phyloP scores from a whole-genome alignment of 37 sponge, comb jelly and placozoan genomes.

The Eunapius fragilis region DNA sequence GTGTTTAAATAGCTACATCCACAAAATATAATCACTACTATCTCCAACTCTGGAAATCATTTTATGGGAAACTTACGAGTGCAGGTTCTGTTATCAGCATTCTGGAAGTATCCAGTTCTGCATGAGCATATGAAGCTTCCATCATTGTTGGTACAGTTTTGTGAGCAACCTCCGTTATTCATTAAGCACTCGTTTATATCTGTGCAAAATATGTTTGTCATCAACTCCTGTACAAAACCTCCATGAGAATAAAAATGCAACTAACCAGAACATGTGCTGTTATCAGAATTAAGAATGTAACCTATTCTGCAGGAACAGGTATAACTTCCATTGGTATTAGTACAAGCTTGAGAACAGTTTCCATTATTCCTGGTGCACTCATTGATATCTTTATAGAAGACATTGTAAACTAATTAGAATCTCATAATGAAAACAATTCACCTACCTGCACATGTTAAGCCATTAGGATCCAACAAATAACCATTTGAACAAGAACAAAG shows the following conservation, averaged over 20 bases:
- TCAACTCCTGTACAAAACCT: too few relatives aligned
- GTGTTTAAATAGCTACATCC: neutral
- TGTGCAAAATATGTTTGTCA: neutral
- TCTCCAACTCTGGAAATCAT: neutral
- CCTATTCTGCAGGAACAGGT: conserved; percentile 19
- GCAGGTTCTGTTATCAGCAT: conserved; percentile 3
- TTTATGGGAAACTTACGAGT: neutral
- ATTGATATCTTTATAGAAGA: conserved; percentile 15
- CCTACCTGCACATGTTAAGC: neutral
- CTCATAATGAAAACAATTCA: neutral
- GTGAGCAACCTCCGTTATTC: neutral
- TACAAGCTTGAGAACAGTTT: conserved; percentile 39
- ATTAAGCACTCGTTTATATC: conserved; percentile 15
- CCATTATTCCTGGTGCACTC: conserved; percentile 34
- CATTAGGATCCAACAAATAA: neutral
- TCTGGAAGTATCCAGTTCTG: neutral
- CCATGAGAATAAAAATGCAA: neutral
- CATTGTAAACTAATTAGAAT: neutral
- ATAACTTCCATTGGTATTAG: conserved; percentile 25
- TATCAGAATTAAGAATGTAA: conserved; percentile 4
- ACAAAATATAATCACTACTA: conserved; percentile 19
- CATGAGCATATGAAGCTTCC: conserved; percentile 24
- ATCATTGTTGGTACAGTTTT: conserved; percentile 5
- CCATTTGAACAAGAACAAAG: neutral
- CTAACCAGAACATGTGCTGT: neutral